Percentiles rank a stretch among this genome's conserved stretches.
Conservation (phyloP, 1,140 invertebrate species). For the Aleiodes sp. region DNA sequence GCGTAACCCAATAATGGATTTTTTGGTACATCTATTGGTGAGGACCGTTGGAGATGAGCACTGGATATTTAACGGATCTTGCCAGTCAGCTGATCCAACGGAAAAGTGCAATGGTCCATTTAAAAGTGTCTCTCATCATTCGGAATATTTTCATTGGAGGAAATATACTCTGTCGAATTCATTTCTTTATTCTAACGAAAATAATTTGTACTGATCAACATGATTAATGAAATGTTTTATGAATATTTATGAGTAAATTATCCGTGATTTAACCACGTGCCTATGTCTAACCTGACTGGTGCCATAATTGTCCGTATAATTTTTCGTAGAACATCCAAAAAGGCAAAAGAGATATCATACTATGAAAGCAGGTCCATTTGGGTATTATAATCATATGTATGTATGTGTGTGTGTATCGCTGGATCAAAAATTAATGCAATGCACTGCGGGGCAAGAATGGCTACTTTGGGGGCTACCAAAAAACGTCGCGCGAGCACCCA, state of each 20-base stretch:
- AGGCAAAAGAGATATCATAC: neutral
- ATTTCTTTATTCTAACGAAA: neutral
- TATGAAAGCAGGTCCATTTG: neutral
- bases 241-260: conserved; percentile 8
- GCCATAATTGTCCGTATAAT: conserved; percentile 51
- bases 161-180: neutral
- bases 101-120: neutral
- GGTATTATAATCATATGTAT: conserved; percentile 36
- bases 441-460: conserved; percentile 44
- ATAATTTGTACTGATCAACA: too few species aligned
- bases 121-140: neutral
- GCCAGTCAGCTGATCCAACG: neutral
- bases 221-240: neutral
- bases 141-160: neutral
- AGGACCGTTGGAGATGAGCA: neutral
- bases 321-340: neutral
- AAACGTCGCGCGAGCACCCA: conserved; percentile 34
- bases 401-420: conserved; percentile 36
- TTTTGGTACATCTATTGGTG: neutral
- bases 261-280: conserved; percentile 16
- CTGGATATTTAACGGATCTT: neutral
- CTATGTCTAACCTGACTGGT: conserved; percentile 21
- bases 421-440: conserved; percentile 58
- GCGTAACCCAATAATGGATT: neutral
- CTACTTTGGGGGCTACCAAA: conserved; percentile 27